Evolutionary conservation across 2,113 vertebrate genomes (phyloP).

Genomic region (Dunckerocampus dactyliophorus): DNA sequence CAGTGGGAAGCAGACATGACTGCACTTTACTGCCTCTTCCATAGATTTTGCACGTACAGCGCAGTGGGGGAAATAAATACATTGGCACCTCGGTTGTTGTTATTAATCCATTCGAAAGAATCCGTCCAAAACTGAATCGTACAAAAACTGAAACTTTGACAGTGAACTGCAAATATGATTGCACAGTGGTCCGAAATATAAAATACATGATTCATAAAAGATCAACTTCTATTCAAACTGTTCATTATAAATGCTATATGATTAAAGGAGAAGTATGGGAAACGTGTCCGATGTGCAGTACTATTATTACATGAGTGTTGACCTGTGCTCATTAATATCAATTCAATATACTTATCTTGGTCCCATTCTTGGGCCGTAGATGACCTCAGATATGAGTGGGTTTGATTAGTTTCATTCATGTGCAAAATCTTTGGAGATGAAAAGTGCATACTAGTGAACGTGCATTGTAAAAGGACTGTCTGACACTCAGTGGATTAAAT

Average conservation of each 20-base stretch:
- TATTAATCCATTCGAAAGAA: no score
- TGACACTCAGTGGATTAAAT: constrained; percentile 19
- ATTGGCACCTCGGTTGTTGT: no score
- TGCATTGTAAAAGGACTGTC: neutral
- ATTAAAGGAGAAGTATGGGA: constrained; percentile 44
- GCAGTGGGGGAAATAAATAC: no score
- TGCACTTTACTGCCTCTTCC: no score
- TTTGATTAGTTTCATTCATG: constrained; percentile 47
- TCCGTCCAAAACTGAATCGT: no score
- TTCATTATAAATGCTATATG: constrained; percentile 64
- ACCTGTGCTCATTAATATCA: constrained; percentile 60
- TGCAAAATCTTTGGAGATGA: constrained; percentile 34
- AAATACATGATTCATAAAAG: constrained; percentile 68
- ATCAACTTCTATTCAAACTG: constrained; percentile 53
- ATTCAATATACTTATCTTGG: constrained; percentile 27
- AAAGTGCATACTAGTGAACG: constrained; percentile 18
- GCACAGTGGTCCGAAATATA: constrained; percentile 61
- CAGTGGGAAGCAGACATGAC: no score
- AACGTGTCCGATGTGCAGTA: constrained; percentile 47
- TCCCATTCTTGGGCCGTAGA: neutral
- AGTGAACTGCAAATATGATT: neutral
- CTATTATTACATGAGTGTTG: constrained; percentile 53
- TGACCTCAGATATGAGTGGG: constrained; percentile 45
- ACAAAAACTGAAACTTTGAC: neutral
- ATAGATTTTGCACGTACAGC: no score